A percentile compares a stretch with the other conserved stretches of the same genome.
phyloP scores from a whole-genome alignment of 2,113 vertebrate genomes.

The Urocolius indicus region DNA sequence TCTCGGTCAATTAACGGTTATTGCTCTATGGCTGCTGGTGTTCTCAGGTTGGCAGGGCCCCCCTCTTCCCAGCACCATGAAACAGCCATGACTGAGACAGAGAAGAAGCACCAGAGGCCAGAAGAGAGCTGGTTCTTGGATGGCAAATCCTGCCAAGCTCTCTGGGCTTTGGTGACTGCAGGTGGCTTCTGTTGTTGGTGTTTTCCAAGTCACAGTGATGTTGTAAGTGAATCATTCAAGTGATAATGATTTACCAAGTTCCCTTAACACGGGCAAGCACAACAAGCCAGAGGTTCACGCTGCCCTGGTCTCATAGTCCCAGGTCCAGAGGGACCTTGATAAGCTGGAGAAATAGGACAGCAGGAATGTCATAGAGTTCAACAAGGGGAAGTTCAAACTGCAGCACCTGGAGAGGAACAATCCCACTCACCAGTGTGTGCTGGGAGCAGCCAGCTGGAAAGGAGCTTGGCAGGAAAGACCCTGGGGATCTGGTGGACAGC shows the following conservation, averaged over 20 bases:
- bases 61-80: too few species aligned
- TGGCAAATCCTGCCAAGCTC: not conserved
- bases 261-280: not conserved
- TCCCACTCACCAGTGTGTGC: not conserved
- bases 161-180: not conserved
- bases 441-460: not conserved
- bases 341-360: not conserved
- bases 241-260: not conserved
- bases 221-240: not conserved
- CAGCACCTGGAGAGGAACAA: not conserved
- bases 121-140: not conserved
- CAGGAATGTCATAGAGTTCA: not conserved
- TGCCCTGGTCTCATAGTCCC: not conserved
- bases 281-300: not conserved
- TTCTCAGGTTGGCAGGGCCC: not conserved
- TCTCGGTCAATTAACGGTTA: not conserved
- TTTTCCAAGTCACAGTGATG: not conserved
- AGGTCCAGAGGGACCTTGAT: not conserved
- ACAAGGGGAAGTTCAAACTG: not conserved
- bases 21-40: not conserved
- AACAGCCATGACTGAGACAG: not conserved
- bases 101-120: not conserved
- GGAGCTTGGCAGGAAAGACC: not conserved
- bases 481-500: not conserved
- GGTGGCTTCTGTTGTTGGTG: not conserved